Percentiles rank a stretch among this genome's conserved stretches.
These are phyloP conservation scores for Trileptium ribeirensis DNA, from an alignment of 2,888 invertebrate species.

Conservation along the genomic window DNA sequence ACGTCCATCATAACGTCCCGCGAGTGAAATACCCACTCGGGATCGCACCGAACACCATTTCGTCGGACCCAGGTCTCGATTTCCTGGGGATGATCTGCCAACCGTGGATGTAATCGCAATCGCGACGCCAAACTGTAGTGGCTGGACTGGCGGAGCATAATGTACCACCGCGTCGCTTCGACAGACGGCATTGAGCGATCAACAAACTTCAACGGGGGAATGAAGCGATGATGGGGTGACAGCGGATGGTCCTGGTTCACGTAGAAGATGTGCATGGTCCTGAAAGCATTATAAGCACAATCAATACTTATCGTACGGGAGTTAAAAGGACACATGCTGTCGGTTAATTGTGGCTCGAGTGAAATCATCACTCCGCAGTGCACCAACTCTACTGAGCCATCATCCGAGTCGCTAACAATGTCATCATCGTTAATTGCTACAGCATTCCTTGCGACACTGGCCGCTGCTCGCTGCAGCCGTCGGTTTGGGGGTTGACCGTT, in stretches of 20 bases:
- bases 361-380: background rate
- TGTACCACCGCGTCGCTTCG: background rate
- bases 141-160: background rate
- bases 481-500: too few relatives aligned
- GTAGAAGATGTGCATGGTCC: background rate
- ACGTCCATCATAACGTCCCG: background rate
- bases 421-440: too few relatives aligned
- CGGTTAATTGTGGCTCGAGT: background rate
- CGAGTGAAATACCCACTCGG: background rate
- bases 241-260: background rate
- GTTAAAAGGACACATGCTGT: background rate
- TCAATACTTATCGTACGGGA: background rate
- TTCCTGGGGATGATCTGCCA: background rate
- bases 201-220: background rate
- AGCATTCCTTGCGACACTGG: too few relatives aligned
- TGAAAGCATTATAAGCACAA: background rate
- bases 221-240: background rate
- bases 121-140: background rate
- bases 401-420: background rate
- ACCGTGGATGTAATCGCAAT: background rate
- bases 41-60: background rate
- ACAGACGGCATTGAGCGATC: background rate
- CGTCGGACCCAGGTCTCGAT: background rate
- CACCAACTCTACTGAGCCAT: too few relatives aligned
- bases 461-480: too few relatives aligned